Evolutionary conservation across 2,888 invertebrate genomes (phyloP), one percentile per base, ranked within the genome.

Genomic region (Punctoribates punctum): DNA sequence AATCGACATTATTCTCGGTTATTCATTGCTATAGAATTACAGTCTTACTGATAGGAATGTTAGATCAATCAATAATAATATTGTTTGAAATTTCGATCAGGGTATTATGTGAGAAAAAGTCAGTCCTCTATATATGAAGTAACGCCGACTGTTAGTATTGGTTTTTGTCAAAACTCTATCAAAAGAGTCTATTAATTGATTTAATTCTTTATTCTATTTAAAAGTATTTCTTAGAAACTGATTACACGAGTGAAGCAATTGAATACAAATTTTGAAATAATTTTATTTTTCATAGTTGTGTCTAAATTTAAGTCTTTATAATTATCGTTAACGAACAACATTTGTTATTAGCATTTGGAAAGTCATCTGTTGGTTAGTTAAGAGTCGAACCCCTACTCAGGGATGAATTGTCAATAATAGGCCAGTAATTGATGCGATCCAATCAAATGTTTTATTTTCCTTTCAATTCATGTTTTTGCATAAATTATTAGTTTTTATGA

Each of bases 401-500:
- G 11, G 11, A 42, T 42, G 42, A 42, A 11, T 42, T 42, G 13
- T 42, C 42, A 42, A 42, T 42, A 42, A 42, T 42, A 42, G 42
- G 11, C 42, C 13, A 42, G 42, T 42, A 13, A 13, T 42, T 42
- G 8, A 42, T 42, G 42, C 6, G 13, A 42, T 42, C 42, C n/a
- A 54, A 23, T 54, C 20, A 54, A n/a, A 54, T 46, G 72, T 34
- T 34, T 5, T 34, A 34, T 8, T 8, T 34, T 34, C 34, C 8
- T 3, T 34, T 34, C 4, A 34, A 34, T 5, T 34, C 3, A 48
- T 34, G 57, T 9, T 57, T 73, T 38, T 77, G 77, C 80, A 75
- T 78, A 42, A 8, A 42, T 42, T 13, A 5, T 13, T 13, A 42
- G 11, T 42, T 42, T 8, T 8, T 5, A 42, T 42, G 42, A 42